A percentile compares a stretch with the other conserved stretches of the same genome.
Conservation (phyloP, 1,140 invertebrate genomes). For the Rhopalosiphum padi region DNA sequence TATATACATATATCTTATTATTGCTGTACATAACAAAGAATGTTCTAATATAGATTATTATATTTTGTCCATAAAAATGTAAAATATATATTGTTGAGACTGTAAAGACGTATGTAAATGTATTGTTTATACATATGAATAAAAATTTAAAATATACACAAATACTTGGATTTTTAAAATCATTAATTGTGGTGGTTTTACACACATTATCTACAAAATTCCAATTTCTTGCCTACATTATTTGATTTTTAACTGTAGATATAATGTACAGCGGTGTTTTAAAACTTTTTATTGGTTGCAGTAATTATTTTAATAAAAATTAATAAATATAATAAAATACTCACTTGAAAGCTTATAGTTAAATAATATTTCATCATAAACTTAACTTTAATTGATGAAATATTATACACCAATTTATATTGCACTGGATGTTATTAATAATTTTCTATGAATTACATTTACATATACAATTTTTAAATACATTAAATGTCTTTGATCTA, state of each 20-base stretch:
- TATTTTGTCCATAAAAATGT: constrained; percentile 58
- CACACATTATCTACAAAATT: constrained; percentile 4
- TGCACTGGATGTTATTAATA: background rate
- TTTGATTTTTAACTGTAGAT: background rate
- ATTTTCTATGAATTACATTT: background rate
- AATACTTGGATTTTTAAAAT: constrained; percentile 39
- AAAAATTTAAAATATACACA: constrained; percentile 47
- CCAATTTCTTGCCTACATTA: background rate
- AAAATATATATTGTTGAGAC: constrained; percentile 57
- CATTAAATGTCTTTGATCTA: background rate
- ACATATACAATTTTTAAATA: background rate
- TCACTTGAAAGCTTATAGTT: background rate
- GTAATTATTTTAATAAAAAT: background rate
- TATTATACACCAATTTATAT: background rate
- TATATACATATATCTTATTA: constrained; percentile 52
- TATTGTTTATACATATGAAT: constrained; percentile 53
- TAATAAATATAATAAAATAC: background rate
- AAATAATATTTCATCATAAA: background rate
- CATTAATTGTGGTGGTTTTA: constrained; percentile 46
- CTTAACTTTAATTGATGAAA: background rate
- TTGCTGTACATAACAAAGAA: constrained; percentile 55
- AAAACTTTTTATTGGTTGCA: background rate
- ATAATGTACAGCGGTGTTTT: background rate
- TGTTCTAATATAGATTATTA: constrained; percentile 56
- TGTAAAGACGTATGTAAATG: constrained; percentile 57